Base-by-base conservation (phyloP, 37 sponge, comb jelly and placozoan genomes). In the Haliclona indistincta region DNA sequence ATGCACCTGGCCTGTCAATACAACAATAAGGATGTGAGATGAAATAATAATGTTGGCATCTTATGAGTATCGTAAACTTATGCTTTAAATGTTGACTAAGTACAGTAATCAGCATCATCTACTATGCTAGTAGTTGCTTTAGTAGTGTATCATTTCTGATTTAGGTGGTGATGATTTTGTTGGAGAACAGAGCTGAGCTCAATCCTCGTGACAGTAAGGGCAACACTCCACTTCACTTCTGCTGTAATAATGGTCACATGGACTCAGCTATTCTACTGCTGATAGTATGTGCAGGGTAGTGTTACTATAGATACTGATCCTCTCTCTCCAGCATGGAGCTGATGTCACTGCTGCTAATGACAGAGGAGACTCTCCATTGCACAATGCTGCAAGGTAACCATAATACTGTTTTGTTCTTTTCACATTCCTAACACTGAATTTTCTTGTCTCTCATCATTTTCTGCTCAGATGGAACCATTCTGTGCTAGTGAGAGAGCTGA, bases 1-100 rank as follows among this genome's bases (percentile, higher is more conserved):
- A 80, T 97, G 10, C 98, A 97, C 70, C 77, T 88, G 23, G 93
- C 95, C 25, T 91, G 95, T 55, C 95, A 94, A 56, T 97, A 94
- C 77, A 87, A 94, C 70, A 85, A 94, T 70, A 81, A 81, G 55
- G 88, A 92, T 72, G 94, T 92, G 43, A 64, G 94, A 0, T 52
- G 47, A 3, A 58, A 64, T 41, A 70, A 17, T 47, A 47, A 47
- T 47, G 51, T 10, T 47, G 51, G 51, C n/a, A n/a, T n/a, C n/a
- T n/a, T n/a, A n/a, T n/a, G n/a, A n/a, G n/a, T n/a, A n/a, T n/a
- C n/a, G n/a, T 13, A 47, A 17, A 47, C 13, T 47, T 47, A 47
- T 13, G 13, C 13, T 47, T 47, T 47, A 17, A 47, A 47, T 47
- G 13, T 13, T 17, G 8, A 47, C 8, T 13, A 47, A 47, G 13